Conservation (phyloP, 2,113 vertebrate genomes). For the Rhabdomys dilectus region DNA sequence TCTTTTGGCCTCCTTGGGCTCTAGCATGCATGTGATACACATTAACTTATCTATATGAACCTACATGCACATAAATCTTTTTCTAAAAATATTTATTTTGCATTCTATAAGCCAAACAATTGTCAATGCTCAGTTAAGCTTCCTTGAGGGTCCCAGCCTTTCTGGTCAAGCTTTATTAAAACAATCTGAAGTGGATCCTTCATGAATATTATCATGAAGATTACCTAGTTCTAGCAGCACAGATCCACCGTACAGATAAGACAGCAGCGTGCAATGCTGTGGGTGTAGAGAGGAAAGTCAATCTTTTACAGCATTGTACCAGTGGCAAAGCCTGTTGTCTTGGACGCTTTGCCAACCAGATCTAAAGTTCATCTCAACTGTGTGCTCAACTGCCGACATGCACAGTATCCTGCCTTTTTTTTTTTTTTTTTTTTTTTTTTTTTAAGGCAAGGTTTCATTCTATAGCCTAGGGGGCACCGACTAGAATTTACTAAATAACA, state of each 20-base stretch:
- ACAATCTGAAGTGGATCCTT: too few relatives aligned
- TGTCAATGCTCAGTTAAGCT: background rate
- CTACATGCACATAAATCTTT: background rate
- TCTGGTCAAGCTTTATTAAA: background rate
- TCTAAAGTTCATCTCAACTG: conserved; percentile 33
- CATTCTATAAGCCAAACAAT: background rate
- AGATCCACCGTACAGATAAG: background rate
- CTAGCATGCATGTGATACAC: background rate
- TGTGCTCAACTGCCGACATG: background rate
- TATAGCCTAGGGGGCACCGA: background rate
- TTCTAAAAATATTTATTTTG: conserved; percentile 34
- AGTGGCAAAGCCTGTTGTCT: background rate
- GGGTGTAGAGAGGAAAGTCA: background rate
- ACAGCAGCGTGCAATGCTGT: background rate
- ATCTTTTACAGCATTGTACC: background rate
- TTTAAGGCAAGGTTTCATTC: too few relatives aligned
- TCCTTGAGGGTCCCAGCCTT: conserved; percentile 1
- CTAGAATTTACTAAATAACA: background rate
- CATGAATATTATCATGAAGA: background rate
- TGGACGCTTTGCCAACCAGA: conserved; percentile 30
- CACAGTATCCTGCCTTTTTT: background rate
- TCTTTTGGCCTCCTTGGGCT: background rate
- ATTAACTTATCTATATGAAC: background rate
- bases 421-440: background rate
- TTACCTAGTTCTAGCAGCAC: background rate